Evolutionary conservation across 1,140 invertebrate species (phyloP).

Genomic region (Zaprionus ghesquierei): DNA sequence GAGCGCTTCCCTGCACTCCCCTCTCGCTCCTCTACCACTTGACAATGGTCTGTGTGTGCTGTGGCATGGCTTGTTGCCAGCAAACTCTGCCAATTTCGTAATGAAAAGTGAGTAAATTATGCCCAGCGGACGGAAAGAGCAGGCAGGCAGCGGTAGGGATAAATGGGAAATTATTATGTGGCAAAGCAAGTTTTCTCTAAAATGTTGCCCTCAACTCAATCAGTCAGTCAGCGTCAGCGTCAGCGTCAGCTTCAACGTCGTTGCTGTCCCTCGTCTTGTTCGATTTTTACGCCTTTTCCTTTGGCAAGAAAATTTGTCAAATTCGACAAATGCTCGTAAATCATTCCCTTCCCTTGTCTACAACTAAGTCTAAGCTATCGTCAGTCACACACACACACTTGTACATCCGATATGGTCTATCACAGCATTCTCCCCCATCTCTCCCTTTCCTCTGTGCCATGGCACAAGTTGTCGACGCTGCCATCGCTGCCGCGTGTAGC

Average conservation of each 20-base stretch:
- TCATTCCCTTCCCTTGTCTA: constrained; percentile 35
- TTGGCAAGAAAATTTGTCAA: constrained; percentile 64
- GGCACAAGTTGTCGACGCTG: neutral
- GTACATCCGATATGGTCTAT: neutral
- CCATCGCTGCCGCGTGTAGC: neutral
- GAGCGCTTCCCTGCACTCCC: neutral
- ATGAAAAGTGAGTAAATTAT: constrained; percentile 4
- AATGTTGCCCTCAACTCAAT: neutral
- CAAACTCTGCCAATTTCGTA: neutral
- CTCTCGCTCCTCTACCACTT: constrained; percentile 28
- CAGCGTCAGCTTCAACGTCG: neutral
- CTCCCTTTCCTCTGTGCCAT: neutral
- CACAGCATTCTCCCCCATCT: neutral
- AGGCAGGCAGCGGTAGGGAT: too few relatives aligned
- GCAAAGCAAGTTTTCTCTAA: constrained; percentile 17
- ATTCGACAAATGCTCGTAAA: constrained; percentile 73
- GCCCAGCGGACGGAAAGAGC: neutral
- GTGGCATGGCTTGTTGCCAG: neutral
- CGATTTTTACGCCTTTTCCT: constrained; percentile 3
- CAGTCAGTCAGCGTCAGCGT: neutral
- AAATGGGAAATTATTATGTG: neutral
- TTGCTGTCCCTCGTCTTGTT: constrained; percentile 1
- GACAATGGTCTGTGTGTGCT: constrained; percentile 40
- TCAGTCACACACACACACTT: constrained; percentile 2
- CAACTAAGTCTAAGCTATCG: constrained; percentile 7